Evolutionary conservation across 92 coral and sea anemone genomes (phyloP).

Genomic region (Phenganax subtilis): DNA sequence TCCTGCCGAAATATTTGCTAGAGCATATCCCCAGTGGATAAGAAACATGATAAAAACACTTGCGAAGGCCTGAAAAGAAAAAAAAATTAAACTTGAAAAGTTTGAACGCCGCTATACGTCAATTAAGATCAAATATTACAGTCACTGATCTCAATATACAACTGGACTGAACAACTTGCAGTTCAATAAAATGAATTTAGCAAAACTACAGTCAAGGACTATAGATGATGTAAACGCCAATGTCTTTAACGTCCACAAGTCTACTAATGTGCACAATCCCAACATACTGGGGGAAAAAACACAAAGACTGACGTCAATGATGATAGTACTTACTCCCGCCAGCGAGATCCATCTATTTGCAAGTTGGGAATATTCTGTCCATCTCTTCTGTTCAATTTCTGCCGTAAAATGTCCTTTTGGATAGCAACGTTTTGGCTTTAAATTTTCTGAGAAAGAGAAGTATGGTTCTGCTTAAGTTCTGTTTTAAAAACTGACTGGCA

Average conservation of each 20-base stretch:
- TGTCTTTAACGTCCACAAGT: too few species aligned
- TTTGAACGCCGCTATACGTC: neutral
- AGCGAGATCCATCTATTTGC: slow-evolving; percentile 96
- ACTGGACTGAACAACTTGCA: neutral
- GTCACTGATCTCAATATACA: neutral
- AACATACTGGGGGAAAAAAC: neutral
- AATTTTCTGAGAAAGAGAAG: neutral
- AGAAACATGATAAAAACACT: slow-evolving; percentile 94
- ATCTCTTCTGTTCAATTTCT: slow-evolving; percentile 88
- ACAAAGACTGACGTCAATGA: neutral
- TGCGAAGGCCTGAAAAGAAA: slow-evolving; percentile 67
- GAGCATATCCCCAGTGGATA: slow-evolving; percentile 98
- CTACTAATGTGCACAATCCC: neutral
- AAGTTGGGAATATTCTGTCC: slow-evolving; percentile 81
- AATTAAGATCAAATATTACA: neutral
- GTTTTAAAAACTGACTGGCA: too few species aligned
- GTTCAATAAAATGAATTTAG: too few species aligned
- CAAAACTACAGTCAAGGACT: too few species aligned
- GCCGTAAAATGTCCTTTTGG: slow-evolving; percentile 81
- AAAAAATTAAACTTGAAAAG: slow-evolving; percentile 1
- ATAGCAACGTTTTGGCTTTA: slow-evolving; percentile 56
- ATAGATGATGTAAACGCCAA: too few species aligned
- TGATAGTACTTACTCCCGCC: slow-evolving; percentile 73
- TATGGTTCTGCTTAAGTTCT: neutral
- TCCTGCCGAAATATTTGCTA: slow-evolving; percentile 94